Conservation (phyloP, 64 coral and sea anemone species). For the Orbicella faveolata region DNA sequence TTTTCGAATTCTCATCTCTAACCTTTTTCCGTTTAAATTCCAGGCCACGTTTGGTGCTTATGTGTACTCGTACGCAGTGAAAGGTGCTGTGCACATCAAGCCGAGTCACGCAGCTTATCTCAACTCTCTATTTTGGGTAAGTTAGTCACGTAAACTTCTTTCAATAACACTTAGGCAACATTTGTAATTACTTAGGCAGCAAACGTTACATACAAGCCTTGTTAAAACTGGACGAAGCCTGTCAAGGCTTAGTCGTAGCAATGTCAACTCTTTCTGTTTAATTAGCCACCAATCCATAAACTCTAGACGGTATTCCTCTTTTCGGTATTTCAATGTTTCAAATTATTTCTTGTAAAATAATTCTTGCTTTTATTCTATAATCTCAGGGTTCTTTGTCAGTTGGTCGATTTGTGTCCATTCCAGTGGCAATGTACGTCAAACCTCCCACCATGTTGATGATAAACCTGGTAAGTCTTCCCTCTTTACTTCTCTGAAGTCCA, state of each 20-base stretch:
- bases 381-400: conserved; percentile 78
- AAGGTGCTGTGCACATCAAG: conserved; percentile 71
- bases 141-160: neutral
- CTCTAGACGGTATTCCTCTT: no score
- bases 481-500: neutral
- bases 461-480: conserved; percentile 63
- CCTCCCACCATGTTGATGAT: conserved; percentile 92
- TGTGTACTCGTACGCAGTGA: conserved; percentile 80
- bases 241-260: neutral
- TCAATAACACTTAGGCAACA: no score
- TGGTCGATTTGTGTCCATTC: conserved; percentile 82
- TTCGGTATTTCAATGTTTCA: no score
- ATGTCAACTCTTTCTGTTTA: no score
- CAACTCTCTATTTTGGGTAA: conserved; percentile 94
- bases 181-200: no score
- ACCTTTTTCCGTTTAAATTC: neutral
- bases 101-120: conserved; percentile 81
- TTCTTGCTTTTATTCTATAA: neutral
- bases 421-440: conserved; percentile 70
- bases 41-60: conserved; percentile 89
- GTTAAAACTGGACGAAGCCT: no score
- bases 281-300: no score
- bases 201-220: no score
- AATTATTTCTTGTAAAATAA: neutral
- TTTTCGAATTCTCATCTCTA: neutral